phyloP scores from a whole-genome alignment of 2,888 invertebrate genomes.

The Lepeophtheirus nordmannii region DNA sequence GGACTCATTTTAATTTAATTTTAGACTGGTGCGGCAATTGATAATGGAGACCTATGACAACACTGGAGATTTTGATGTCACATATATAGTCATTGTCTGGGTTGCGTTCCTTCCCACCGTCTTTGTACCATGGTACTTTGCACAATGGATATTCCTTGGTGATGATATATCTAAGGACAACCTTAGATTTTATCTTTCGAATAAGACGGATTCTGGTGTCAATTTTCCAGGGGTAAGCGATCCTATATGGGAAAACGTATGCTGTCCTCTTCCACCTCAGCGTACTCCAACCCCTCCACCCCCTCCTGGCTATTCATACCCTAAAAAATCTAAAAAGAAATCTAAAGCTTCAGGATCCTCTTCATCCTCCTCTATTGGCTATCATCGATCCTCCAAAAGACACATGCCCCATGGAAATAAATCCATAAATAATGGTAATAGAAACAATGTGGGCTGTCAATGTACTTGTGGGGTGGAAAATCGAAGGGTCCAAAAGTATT shows the following conservation, averaged over 20 bases:
- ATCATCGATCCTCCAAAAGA: too few species aligned
- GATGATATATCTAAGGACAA: background rate
- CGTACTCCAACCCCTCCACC: slow-evolving; percentile 2
- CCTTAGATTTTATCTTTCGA: background rate
- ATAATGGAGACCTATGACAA: slow-evolving; percentile 53
- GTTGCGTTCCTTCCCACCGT: slow-evolving; percentile 51
- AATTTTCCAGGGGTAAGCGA: background rate
- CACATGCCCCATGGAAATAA: too few species aligned
- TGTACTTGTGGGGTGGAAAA: too few species aligned
- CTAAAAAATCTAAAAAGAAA: background rate
- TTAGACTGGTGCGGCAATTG: slow-evolving; percentile 45
- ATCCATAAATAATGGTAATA: too few species aligned
- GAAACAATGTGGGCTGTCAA: too few species aligned
- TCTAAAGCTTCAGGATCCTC: background rate
- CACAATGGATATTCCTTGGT: slow-evolving; percentile 44
- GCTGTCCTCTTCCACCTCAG: background rate
- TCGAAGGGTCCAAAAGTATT: too few species aligned
- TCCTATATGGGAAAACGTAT: too few species aligned
- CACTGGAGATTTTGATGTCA: slow-evolving; percentile 49
- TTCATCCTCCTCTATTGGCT: background rate
- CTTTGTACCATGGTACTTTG: slow-evolving; percentile 48
- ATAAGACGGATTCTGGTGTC: background rate
- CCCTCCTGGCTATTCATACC: background rate
- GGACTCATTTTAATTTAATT: too few species aligned
- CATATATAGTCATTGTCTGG: slow-evolving; percentile 52